Conservation (phyloP, 2,113 vertebrate species). For the Lampris megalopsis region DNA sequence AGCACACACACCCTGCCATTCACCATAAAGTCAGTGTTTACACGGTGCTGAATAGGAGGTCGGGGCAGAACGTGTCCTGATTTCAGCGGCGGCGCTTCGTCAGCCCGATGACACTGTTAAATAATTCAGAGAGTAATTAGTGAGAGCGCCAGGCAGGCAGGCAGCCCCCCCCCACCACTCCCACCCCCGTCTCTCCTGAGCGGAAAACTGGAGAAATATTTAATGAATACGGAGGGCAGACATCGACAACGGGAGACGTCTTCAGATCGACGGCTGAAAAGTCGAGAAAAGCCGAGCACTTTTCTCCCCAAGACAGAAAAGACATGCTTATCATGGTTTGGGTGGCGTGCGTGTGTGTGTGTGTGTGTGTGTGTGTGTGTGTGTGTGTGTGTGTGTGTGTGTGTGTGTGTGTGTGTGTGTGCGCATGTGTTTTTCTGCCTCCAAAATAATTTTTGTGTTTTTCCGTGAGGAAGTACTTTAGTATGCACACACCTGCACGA, state of each 20-base stretch:
- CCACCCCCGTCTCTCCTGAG: neutral
- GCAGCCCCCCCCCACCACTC: neutral
- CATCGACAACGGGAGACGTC: slow-evolving; percentile 10
- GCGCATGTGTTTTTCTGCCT: neutral
- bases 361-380: too few relatives aligned
- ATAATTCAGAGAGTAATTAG: slow-evolving; percentile 45
- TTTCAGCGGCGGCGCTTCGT: slow-evolving; percentile 33
- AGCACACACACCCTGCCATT: too few relatives aligned
- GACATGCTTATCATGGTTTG: too few relatives aligned
- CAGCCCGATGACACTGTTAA: slow-evolving; percentile 30
- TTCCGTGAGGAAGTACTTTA: slow-evolving; percentile 9
- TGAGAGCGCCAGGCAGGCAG: slow-evolving; percentile 2
- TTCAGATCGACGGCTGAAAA: slow-evolving; percentile 19
- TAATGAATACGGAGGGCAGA: slow-evolving; percentile 19
- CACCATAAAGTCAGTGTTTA: too few relatives aligned
- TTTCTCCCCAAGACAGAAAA: too few relatives aligned
- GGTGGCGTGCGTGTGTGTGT: too few relatives aligned
- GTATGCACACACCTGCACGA: slow-evolving; percentile 40
- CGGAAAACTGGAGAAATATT: slow-evolving; percentile 36
- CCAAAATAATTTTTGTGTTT: neutral
- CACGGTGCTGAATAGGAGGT: neutral
- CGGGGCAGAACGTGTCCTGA: slow-evolving; percentile 18
- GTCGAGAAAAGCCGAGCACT: slow-evolving; percentile 17
- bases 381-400: too few relatives aligned
- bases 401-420: slow-evolving; percentile 11